These are phyloP conservation scores for Meloidogyne chitwoodi DNA, from an alignment of 1,140 invertebrate genomes.

Conservation along the genomic window DNA sequence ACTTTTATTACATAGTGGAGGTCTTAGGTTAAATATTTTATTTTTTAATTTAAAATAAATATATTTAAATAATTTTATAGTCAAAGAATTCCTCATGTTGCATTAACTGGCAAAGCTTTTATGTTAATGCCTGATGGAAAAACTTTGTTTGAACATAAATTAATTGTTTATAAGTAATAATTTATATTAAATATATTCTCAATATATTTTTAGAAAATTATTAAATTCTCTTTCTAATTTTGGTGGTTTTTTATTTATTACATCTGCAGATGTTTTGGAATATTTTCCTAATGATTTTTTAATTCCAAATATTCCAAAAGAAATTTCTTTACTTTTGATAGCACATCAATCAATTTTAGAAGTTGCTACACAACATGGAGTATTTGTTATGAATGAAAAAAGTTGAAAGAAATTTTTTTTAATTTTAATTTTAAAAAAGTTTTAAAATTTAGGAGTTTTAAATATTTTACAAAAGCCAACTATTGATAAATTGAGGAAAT, in stretches of 20 bases:
- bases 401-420: background rate
- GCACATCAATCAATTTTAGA: slow-evolving; percentile 12
- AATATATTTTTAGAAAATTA: slow-evolving; percentile 1
- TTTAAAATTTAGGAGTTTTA: background rate
- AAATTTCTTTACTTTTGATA: slow-evolving; percentile 1
- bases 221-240: background rate
- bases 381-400: slow-evolving; percentile 5
- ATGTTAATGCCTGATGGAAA: slow-evolving; percentile 16
- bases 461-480: background rate
- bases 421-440: background rate
- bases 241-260: slow-evolving; percentile 8
- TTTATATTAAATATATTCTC: background rate
- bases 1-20: slow-evolving; percentile 15
- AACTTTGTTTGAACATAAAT: slow-evolving; percentile 15
- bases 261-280: slow-evolving; percentile 15
- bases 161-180: background rate
- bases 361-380: slow-evolving; percentile 9
- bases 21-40: background rate
- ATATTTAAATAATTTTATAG: slow-evolving; percentile 8
- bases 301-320: background rate
- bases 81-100: slow-evolving; percentile 14
- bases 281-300: slow-evolving; percentile 3
- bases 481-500: background rate
- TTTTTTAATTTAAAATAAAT: background rate
- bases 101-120: slow-evolving; percentile 18